Evolutionary conservation across 64 coral and sea anemone species (phyloP).

Genomic region (Trachythela sp.): DNA sequence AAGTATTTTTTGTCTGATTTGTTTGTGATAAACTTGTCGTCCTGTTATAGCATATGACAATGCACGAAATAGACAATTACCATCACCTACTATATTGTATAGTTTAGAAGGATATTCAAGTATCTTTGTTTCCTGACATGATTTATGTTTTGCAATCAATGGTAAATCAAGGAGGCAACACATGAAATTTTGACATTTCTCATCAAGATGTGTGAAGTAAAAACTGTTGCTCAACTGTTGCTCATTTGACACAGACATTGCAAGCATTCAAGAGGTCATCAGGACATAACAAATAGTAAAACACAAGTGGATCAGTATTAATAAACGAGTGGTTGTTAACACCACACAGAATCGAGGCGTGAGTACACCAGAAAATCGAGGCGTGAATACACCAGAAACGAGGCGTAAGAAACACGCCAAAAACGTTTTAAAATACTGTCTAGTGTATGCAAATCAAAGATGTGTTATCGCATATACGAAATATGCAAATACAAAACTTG

Average conservation of each 20-base stretch:
- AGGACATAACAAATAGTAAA: not conserved
- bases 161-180: not conserved
- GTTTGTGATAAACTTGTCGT: slow-evolving; percentile 1
- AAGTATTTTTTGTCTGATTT: not conserved
- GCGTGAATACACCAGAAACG: not conserved
- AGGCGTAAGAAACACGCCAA: not conserved
- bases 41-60: slow-evolving; percentile 1
- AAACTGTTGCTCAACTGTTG: not conserved
- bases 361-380: not conserved
- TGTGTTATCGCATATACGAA: not conserved
- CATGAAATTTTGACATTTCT: not conserved
- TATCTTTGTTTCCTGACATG: not conserved
- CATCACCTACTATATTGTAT: not conserved
- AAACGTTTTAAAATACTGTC: not conserved
- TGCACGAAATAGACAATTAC: not conserved
- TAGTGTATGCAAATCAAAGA: not conserved
- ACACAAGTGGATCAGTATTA: not conserved
- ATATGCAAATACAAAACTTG: not conserved
- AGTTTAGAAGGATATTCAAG: not conserved
- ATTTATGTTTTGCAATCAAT: not conserved
- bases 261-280: not conserved
- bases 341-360: not conserved
- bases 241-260: not conserved
- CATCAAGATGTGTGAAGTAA: not conserved
- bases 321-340: not conserved